phyloP scores from a whole-genome alignment of 2,888 invertebrate species.

The Tetragonisca angustula region DNA sequence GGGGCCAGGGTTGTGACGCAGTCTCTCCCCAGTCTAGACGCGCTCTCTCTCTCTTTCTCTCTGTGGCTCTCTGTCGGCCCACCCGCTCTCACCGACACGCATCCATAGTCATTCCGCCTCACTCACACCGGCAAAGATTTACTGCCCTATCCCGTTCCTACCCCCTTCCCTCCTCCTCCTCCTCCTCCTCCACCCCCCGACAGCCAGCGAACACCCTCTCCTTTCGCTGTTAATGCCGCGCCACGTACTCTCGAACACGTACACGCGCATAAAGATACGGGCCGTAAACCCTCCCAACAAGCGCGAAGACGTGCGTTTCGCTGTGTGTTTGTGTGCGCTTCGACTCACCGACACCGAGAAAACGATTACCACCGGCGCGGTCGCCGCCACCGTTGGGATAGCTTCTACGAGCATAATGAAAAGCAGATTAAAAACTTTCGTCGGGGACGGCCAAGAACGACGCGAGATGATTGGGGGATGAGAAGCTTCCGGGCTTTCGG shows the following conservation, averaged over 20 bases:
- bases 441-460: slow-evolving; percentile 55
- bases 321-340: slow-evolving; percentile 15
- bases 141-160: slow-evolving; percentile 74
- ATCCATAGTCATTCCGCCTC: slow-evolving; percentile 76
- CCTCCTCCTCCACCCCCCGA: not conserved
- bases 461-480: slow-evolving; percentile 62
- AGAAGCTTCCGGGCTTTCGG: slow-evolving; percentile 56
- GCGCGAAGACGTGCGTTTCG: slow-evolving; percentile 69
- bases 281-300: slow-evolving; percentile 77
- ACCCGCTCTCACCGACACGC: slow-evolving; percentile 68
- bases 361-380: slow-evolving; percentile 47
- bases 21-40: slow-evolving; percentile 82
- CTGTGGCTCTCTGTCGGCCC: slow-evolving; percentile 49
- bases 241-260: slow-evolving; percentile 77
- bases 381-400: slow-evolving; percentile 21
- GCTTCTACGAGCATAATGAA: slow-evolving; percentile 74
- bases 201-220: slow-evolving; percentile 23
- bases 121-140: slow-evolving; percentile 80
- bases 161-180: not conserved
- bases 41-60: slow-evolving; percentile 67
- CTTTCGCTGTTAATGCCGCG: slow-evolving; percentile 80
- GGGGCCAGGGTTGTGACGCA: slow-evolving; percentile 80
- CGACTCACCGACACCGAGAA: slow-evolving; percentile 31
- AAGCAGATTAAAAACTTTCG: slow-evolving; percentile 76
- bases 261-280: slow-evolving; percentile 75